Evolutionary conservation across 2,888 invertebrate genomes (phyloP), one percentile per base, ranked within the genome.

Genomic region (Euzophera pinguis): DNA sequence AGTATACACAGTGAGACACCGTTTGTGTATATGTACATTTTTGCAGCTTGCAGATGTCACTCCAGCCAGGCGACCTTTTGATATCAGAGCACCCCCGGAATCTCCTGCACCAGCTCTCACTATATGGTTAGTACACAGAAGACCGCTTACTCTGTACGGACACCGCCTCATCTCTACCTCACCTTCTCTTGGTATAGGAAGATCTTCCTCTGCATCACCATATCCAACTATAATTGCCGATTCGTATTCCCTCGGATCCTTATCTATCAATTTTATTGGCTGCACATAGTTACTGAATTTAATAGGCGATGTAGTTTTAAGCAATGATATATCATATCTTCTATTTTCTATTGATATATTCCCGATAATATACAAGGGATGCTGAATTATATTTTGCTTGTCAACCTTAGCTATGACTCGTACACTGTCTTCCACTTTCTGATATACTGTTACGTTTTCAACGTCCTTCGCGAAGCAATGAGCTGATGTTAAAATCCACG

Each of bases 61-160:
- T 2, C 73, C 73, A 1, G 65, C 47, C 29, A 74, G 57, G 3
- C 22, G 51, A 5, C 59, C 60, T 3, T 54, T 55, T 0, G 59
- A 61, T 0, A 62, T 47, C 17, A 74, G 16, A 0, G 74, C 50
- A 0, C 73, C 73, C 4, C 73, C 74, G 0, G 72, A 73, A 48
- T 74, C 72, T 0, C 70, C 71, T 0, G 14, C 0, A 0, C 63
- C 71, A 0, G 62, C 61, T 14, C 61, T 58, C 1, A 60, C 66
- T 0, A 32, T 14, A 14, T 56, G 53, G 0, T 48, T 13, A 0
- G 73, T 62, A 53, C 71, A 73, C 7, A 74, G 37, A 1, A 69
- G n/a, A 1, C 55, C 52, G 0, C 41, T 29, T 0, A 16, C 3
- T 0, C 12, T 0, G 1, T n/a, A 13, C 7, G 8, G 4, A 43